A percentile compares a stretch with the other conserved stretches of the same genome.
These are phyloP conservation scores for Stenopsyche tienmushanensis DNA, from an alignment of 1,140 invertebrate species.

Conservation along the genomic window DNA sequence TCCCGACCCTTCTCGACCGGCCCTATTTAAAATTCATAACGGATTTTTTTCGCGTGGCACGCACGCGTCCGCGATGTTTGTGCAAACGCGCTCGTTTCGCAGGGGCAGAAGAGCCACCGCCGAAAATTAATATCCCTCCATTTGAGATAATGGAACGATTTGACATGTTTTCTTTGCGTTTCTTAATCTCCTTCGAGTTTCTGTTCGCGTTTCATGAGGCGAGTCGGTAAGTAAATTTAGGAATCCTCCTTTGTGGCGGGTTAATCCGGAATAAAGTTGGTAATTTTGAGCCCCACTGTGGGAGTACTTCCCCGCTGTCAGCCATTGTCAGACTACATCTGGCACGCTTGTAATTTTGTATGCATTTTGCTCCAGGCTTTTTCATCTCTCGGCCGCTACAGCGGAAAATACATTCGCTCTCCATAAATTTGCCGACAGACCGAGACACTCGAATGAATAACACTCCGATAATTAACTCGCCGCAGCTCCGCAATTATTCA, in stretches of 20 bases:
- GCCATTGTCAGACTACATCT: constrained; percentile 20
- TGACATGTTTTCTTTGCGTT: too few species aligned
- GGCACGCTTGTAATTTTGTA: constrained; percentile 16
- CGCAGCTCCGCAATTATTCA: too few species aligned
- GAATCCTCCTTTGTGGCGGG: too few species aligned
- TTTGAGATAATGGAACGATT: constrained; percentile 15
- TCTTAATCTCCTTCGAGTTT: too few species aligned
- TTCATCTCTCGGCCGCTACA: constrained; percentile 14
- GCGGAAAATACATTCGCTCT: constrained; percentile 19
- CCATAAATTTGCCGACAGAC: constrained; percentile 10
- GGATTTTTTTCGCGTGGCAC: constrained; percentile 30
- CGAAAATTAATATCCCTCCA: constrained; percentile 17
- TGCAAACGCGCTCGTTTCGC: constrained; percentile 8
- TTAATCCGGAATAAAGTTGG: too few species aligned
- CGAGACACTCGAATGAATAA: neutral
- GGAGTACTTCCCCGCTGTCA: constrained; percentile 8
- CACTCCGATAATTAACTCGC: too few species aligned
- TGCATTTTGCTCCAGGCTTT: constrained; percentile 12
- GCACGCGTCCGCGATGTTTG: constrained; percentile 31
- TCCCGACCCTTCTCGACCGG: neutral
- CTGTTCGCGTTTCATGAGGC: too few species aligned
- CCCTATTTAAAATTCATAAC: constrained; percentile 40
- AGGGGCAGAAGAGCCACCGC: too few species aligned
- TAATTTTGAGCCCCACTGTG: too few species aligned
- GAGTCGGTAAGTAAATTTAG: too few species aligned